Base-by-base conservation (phyloP, 2,888 invertebrate species). In the Laspeyria flexula region DNA sequence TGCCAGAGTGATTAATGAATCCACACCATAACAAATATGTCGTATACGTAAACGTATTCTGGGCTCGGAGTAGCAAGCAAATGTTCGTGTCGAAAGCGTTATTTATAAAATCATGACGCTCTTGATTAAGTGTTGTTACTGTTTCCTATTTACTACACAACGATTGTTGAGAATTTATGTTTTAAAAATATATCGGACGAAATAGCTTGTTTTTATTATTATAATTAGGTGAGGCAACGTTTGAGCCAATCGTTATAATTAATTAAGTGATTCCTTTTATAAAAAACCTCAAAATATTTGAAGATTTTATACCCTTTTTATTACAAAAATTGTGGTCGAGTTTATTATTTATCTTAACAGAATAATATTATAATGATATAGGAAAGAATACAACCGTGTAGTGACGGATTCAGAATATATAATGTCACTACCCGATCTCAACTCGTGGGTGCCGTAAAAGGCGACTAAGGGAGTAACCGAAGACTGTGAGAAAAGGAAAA, bases 1-100 rank as follows among this genome's bases (percentile, higher is more conserved):
- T 72, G 66, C 75, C 72, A 42, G 58, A 57, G 76, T 86, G 86
- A 87, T 86, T 85, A 86, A 87, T 86, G 83, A 81, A 65, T 71
- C 73, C 73, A 55, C 72, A 73, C 78, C 76, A 79, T 83, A 84
- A 81, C 83, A 83, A 83, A 85, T 83, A 81, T 83, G 74, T 77
- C 73, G 55, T 68, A 65, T 60, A 62, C 71, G 71, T 66, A 63
- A 52, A 66, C 65, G 67, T 73, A 70, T 72, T 67, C 62, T 60
- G 70, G 59, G 52, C 43, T 44, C n/a, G n/a, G n/a, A n/a, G 48
- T 50, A 49, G 48, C 53, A 59, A 40, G 55, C 46, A 62, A 67
- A 60, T 56, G 54, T 55, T 65, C 29, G 39, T 46, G 53, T 49
- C 52, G 51, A 59, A 65, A 67, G 52, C 25, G 42, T 59, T 61